Conservation (phyloP, 2,797 vertebrate species). For the Sylvia borin region DNA sequence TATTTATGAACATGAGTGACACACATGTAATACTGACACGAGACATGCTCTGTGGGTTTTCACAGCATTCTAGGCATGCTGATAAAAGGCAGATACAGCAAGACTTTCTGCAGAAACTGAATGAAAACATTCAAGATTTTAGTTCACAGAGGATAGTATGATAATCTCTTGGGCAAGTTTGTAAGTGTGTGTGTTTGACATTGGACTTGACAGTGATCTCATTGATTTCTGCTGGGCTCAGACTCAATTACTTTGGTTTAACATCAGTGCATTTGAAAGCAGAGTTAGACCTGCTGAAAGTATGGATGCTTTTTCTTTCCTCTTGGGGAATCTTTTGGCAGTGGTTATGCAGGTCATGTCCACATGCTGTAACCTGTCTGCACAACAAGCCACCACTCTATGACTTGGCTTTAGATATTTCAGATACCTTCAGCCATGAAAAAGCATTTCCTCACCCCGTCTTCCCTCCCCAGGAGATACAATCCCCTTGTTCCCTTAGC, state of each 20-base stretch:
- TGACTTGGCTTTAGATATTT: neutral
- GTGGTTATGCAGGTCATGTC: neutral
- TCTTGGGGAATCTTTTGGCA: neutral
- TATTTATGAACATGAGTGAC: neutral
- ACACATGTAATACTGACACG: neutral
- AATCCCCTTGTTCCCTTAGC: neutral
- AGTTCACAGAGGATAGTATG: neutral
- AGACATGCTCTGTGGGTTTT: neutral
- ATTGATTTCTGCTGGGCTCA: conserved; percentile 4
- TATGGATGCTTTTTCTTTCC: neutral
- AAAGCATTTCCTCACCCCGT: neutral
- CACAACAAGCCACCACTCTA: neutral
- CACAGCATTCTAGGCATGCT: neutral
- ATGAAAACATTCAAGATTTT: neutral
- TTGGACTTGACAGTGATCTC: neutral
- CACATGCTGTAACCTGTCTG: neutral
- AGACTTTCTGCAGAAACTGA: neutral
- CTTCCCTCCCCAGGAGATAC: neutral
- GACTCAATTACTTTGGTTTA: conserved; percentile 3
- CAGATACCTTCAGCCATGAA: neutral
- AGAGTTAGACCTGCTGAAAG: neutral
- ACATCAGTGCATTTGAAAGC: neutral
- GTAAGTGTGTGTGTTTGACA: neutral
- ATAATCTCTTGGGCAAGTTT: neutral
- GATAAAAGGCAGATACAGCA: neutral